A percentile compares a stretch with the other conserved stretches of the same genome.
Conservation (phyloP, 2,888 invertebrate species). For the Netelia melanura region DNA sequence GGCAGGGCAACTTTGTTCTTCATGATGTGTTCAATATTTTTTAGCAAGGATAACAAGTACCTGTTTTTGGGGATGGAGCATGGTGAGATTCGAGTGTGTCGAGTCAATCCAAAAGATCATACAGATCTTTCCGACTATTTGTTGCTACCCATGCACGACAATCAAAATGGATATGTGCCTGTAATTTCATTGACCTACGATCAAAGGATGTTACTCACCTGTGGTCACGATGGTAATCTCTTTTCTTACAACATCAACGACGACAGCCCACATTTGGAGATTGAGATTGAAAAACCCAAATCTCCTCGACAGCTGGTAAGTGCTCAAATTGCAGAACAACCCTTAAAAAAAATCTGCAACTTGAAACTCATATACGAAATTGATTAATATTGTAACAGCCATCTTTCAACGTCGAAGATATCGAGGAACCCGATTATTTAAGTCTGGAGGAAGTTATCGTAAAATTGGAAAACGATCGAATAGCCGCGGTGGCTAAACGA, state of each 20-base stretch:
- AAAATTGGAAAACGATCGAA: constrained; percentile 88
- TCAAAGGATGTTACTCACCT: constrained; percentile 87
- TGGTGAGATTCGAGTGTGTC: constrained; percentile 87
- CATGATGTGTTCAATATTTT: background rate
- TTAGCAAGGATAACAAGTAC: constrained; percentile 84
- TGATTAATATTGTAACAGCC: constrained; percentile 49
- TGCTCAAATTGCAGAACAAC: background rate
- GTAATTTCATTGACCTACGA: constrained; percentile 88
- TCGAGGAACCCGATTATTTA: constrained; percentile 81
- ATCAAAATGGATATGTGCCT: constrained; percentile 89
- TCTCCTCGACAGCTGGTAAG: constrained; percentile 63
- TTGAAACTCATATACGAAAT: background rate
- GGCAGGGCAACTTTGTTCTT: constrained; percentile 1
- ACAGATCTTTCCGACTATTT: constrained; percentile 89
- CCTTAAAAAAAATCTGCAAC: background rate
- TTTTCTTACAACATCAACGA: constrained; percentile 87
- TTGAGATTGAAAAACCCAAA: constrained; percentile 62
- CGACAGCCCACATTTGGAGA: constrained; percentile 41
- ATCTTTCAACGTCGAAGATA: constrained; percentile 80
- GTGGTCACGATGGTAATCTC: constrained; percentile 92
- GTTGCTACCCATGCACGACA: constrained; percentile 91
- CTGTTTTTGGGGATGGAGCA: constrained; percentile 88
- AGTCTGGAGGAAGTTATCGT: constrained; percentile 90
- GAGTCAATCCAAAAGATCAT: constrained; percentile 84
- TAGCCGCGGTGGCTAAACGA: constrained; percentile 88